A percentile compares a stretch with the other conserved stretches of the same genome.
Conservation (phyloP, 1,140 invertebrate species). For the Neodiprion virginianus region DNA sequence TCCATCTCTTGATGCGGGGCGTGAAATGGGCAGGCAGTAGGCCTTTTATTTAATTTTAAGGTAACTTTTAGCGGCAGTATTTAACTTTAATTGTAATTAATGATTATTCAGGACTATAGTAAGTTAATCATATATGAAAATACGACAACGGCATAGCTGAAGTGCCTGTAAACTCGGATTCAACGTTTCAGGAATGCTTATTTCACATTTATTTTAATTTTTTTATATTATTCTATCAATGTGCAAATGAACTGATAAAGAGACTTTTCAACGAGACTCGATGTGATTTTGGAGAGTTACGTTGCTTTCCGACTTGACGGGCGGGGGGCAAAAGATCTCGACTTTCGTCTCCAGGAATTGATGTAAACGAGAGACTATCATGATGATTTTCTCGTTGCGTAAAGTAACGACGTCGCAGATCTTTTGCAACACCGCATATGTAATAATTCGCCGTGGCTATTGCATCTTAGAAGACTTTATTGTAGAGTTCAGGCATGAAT, state of each 20-base stretch:
- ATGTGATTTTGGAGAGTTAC: slow-evolving; percentile 46
- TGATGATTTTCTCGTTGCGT: background rate
- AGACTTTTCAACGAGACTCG: slow-evolving; percentile 39
- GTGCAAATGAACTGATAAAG: slow-evolving; percentile 24
- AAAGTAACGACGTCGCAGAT: background rate
- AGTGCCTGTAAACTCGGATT: slow-evolving; percentile 54
- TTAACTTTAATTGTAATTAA: background rate
- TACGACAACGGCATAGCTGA: slow-evolving; percentile 16
- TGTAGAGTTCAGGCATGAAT: background rate
- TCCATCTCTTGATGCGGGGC: background rate
- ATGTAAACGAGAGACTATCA: background rate
- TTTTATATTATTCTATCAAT: background rate
- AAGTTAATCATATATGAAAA: background rate
- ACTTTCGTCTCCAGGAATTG: slow-evolving; percentile 19
- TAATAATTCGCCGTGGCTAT: background rate
- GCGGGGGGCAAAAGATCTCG: slow-evolving; percentile 39
- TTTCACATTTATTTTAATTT: slow-evolving; percentile 32
- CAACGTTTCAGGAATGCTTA: slow-evolving; percentile 57
- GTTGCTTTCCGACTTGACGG: slow-evolving; percentile 58
- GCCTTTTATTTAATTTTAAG: background rate
- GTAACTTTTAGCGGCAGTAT: background rate
- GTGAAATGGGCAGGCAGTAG: background rate
- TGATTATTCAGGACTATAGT: background rate
- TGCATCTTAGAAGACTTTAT: background rate
- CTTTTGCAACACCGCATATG: background rate